Conservation (phyloP, 2,888 invertebrate species). For the Cryptocephalus primarius region DNA sequence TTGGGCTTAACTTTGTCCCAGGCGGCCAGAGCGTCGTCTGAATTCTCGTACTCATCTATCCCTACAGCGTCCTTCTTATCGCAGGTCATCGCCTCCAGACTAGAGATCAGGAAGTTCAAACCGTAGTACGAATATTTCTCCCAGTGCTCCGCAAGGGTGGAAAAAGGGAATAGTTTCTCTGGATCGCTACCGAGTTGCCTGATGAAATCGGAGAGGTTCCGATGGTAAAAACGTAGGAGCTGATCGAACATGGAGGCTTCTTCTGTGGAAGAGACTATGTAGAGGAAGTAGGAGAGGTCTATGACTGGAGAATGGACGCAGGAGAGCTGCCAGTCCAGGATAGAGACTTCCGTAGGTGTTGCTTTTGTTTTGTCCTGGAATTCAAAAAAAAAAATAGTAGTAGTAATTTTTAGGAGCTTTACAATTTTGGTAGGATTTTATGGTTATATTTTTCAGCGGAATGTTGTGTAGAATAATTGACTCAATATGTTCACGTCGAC, state of each 20-base stretch:
- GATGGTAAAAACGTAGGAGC: slow-evolving; percentile 1
- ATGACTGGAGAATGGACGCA: slow-evolving; percentile 3
- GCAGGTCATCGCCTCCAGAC: not conserved
- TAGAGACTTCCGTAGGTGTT: slow-evolving; percentile 1
- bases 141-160: slow-evolving; percentile 5
- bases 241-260: slow-evolving; percentile 1
- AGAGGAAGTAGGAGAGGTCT: slow-evolving; percentile 4
- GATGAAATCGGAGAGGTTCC: not conserved
- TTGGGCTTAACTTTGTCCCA: too few relatives aligned
- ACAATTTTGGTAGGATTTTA: too few relatives aligned
- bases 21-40: too few relatives aligned
- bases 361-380: too few relatives aligned
- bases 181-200: slow-evolving; percentile 4
- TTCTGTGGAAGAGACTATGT: not conserved
- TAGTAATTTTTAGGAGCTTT: too few relatives aligned
- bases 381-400: too few relatives aligned
- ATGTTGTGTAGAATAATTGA: too few relatives aligned
- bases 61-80: not conserved
- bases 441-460: too few relatives aligned
- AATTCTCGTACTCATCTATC: not conserved
- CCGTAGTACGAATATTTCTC: not conserved
- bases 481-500: too few relatives aligned
- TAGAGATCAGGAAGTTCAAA: not conserved
- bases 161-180: slow-evolving; percentile 2
- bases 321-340: slow-evolving; percentile 4